These are phyloP conservation scores for Deilephila porcellus DNA, from an alignment of 2,888 invertebrate genomes.

Conservation along the genomic window DNA sequence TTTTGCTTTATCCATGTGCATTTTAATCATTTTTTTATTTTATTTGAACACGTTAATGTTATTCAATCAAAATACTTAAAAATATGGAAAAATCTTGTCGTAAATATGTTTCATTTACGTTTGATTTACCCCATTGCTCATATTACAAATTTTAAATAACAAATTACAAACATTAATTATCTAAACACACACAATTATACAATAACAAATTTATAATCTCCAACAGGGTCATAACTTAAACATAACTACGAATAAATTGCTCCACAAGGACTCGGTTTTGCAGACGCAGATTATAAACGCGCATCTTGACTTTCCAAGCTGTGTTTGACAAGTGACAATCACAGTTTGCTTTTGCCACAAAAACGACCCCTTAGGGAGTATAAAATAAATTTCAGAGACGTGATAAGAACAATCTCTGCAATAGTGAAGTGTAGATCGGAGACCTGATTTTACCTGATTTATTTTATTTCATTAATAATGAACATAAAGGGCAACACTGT, in stretches of 20 bases:
- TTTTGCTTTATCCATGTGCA: too few species aligned
- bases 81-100: too few species aligned
- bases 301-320: slow-evolving; percentile 15
- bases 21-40: too few species aligned
- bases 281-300: slow-evolving; percentile 11
- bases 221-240: neutral
- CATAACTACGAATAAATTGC: slow-evolving; percentile 2
- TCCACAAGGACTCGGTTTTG: neutral
- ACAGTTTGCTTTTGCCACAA: slow-evolving; percentile 56
- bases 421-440: neutral
- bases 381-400: slow-evolving; percentile 42
- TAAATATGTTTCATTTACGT: too few species aligned
- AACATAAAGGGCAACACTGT: neutral
- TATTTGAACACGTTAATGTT: too few species aligned
- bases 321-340: slow-evolving; percentile 20
- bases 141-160: too few species aligned
- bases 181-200: neutral
- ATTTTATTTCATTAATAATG: neutral
- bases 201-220: neutral
- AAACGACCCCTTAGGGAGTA: slow-evolving; percentile 47
- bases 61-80: too few species aligned
- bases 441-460: neutral
- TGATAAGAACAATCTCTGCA: slow-evolving; percentile 2
- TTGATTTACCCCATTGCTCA: too few species aligned
- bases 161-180: neutral